Evolutionary conservation across 2,797 vertebrate genomes (phyloP), one percentile per base, ranked within the genome.

Genomic region (Galago senegalensis): DNA sequence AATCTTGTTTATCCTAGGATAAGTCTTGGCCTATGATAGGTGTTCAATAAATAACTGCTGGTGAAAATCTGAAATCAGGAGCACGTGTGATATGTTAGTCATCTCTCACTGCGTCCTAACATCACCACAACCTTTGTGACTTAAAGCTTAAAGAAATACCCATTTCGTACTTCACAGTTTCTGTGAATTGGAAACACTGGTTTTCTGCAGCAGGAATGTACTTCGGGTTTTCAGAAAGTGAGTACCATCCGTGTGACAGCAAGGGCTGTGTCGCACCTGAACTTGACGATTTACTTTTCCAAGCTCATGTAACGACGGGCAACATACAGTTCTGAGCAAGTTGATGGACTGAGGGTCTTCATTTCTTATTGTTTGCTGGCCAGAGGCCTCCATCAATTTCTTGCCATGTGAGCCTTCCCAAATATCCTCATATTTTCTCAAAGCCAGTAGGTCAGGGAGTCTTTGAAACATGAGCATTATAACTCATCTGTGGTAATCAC

Each of bases 11-110:
- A 58, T 10, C 10, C 20, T 80, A 16, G 37, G 27, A 93, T 77
- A 34, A 49, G 43, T 81, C 29, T 90, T 81, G 25, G 43, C 12
- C 17, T 63, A 21, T 70, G 20, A 34, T 25, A 46, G 40, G 1
- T 88, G 5, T 14, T 93, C 63, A 80, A 91, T 61, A 85, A 88
- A 60, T 60, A 88, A 53, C 34, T 87, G 20, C 43, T 67, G 40
- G 60, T 87, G 43, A 94, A 76, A 75, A 65, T 60, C 5, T 89
- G 77, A 84, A 70, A 58, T 81, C 43, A 63, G 34, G 5, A 43
- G 2, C 56, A n/a, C 37, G 63, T 29, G 31, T 17, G 29, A 43
- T 43, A 34, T 56, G 27, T 16, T 53, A 37, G 12, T 27, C 91
- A 65, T 46, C 31, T 63, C 60, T 40, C 40, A 4, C 12, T 82